phyloP scores from a whole-genome alignment of 2,888 invertebrate genomes.

The Drosophila kambysellisi region DNA sequence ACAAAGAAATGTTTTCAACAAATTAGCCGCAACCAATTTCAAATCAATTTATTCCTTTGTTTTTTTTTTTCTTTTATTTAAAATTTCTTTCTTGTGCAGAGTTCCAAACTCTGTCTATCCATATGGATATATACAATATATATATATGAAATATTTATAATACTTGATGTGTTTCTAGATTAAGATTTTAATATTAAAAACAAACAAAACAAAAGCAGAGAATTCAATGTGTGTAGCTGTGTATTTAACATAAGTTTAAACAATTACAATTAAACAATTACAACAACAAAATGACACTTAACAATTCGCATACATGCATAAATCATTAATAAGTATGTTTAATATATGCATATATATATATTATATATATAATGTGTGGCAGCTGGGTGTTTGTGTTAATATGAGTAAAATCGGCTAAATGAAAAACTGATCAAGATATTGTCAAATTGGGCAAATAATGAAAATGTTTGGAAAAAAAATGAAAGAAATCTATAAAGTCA shows the following conservation, averaged over 20 bases:
- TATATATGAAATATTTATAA: slow-evolving; percentile 70
- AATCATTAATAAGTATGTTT: slow-evolving; percentile 32
- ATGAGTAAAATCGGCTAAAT: slow-evolving; percentile 8
- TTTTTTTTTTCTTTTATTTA: slow-evolving; percentile 19
- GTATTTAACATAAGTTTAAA: slow-evolving; percentile 72
- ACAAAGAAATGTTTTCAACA: slow-evolving; percentile 17
- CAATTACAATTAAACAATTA: slow-evolving; percentile 43
- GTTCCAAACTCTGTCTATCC: slow-evolving; percentile 63
- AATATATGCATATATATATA: not conserved
- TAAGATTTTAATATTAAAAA: slow-evolving; percentile 77
- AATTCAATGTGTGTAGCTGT: slow-evolving; percentile 79
- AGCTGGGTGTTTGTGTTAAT: not conserved
- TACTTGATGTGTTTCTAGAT: slow-evolving; percentile 77
- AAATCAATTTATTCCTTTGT: slow-evolving; percentile 36
- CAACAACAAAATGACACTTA: slow-evolving; percentile 31
- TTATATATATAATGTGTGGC: not conserved
- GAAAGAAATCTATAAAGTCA: slow-evolving; percentile 83
- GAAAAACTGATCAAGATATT: slow-evolving; percentile 15
- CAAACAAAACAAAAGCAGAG: slow-evolving; percentile 46
- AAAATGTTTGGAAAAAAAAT: slow-evolving; percentile 59
- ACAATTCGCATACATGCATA: slow-evolving; percentile 50
- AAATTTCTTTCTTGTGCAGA: slow-evolving; percentile 44
- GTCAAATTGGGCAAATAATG: slow-evolving; percentile 54
- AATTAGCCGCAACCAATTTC: slow-evolving; percentile 32
- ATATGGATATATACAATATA: slow-evolving; percentile 57